Percentiles rank a stretch among this genome's conserved stretches.
These are phyloP conservation scores for Madoqua kirkii DNA, from an alignment of 2,113 vertebrate genomes.

Conservation along the genomic window DNA sequence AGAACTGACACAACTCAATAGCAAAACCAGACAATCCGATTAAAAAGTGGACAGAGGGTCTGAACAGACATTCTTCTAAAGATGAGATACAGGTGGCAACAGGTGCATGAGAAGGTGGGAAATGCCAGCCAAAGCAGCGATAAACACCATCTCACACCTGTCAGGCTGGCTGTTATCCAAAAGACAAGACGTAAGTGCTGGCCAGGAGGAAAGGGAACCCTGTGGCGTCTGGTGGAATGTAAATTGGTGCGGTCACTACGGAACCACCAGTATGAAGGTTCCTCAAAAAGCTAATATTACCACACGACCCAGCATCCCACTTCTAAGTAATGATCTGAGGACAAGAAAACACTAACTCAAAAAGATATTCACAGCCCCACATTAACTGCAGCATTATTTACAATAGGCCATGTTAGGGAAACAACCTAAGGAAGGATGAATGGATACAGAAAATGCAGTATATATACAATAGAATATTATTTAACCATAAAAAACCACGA, in stretches of 20 bases:
- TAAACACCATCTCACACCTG: not conserved
- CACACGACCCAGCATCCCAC: not conserved
- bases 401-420: not conserved
- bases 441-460: not conserved
- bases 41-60: not conserved
- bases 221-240: not conserved
- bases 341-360: not conserved
- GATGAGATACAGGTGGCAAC: not conserved
- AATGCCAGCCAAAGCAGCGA: not conserved
- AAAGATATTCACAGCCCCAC: not conserved
- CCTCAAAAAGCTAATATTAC: not conserved
- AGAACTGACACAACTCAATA: not conserved
- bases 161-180: not conserved
- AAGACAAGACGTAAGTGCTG: not conserved
- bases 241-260: not conserved
- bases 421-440: not conserved
- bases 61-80: not conserved
- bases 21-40: not conserved
- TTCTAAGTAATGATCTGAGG: not conserved
- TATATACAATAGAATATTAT: not conserved
- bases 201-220: not conserved
- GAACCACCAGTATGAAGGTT: not conserved
- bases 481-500: not conserved
- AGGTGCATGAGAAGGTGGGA: not conserved
- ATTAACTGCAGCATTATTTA: not conserved